Evolutionary conservation across 2,113 vertebrate genomes (phyloP).

Genomic region (Grantiella picta): DNA sequence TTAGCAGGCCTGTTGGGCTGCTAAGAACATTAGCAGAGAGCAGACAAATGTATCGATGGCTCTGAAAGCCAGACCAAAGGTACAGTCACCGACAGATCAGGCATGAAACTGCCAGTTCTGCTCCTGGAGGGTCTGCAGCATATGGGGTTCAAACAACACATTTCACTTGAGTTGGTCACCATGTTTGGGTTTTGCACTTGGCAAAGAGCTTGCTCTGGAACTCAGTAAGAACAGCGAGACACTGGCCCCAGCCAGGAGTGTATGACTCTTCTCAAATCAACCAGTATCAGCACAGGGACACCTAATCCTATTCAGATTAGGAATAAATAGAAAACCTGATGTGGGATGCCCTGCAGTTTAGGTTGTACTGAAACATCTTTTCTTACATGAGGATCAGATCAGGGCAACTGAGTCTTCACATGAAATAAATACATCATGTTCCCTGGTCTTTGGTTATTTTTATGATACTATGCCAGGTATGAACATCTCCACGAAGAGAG

Average conservation of each 20-base stretch:
- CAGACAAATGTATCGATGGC: fast-evolving
- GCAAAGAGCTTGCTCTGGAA: not conserved
- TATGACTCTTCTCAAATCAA: not conserved
- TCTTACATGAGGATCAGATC: not conserved
- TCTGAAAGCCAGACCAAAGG: not conserved
- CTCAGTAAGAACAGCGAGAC: not conserved
- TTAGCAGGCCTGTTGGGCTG: not conserved
- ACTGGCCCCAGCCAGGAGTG: not conserved
- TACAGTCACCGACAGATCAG: fast-evolving
- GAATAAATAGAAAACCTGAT: not conserved
- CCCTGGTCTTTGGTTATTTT: not conserved
- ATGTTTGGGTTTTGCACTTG: not conserved
- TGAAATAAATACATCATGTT: not conserved
- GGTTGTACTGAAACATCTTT: not conserved
- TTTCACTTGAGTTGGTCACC: not conserved
- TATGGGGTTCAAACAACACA: not conserved
- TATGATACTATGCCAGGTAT: not conserved
- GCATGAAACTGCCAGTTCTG: not conserved
- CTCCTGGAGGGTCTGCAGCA: not conserved
- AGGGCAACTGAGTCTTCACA: not conserved
- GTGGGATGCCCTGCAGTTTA: not conserved
- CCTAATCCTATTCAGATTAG: not conserved
- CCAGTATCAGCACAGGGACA: not conserved
- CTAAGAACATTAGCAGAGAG: not conserved
- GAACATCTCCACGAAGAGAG: not conserved